phyloP scores from a whole-genome alignment of 2,797 vertebrate species.

The Peromyscus aztecus region DNA sequence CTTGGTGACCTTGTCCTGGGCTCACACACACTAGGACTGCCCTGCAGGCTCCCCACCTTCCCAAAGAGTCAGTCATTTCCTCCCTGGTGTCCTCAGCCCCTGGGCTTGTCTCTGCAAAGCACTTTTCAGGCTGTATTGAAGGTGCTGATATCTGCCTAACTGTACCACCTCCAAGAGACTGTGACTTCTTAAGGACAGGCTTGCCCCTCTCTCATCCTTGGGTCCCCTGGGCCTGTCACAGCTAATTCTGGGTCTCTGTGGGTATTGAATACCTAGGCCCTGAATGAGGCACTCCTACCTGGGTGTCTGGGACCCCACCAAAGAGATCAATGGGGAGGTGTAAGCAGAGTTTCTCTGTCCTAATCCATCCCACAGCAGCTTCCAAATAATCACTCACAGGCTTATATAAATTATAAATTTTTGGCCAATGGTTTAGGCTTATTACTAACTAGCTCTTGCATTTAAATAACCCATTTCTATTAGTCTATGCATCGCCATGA shows the following conservation, averaged over 20 bases:
- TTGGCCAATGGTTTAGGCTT: too few relatives aligned
- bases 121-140: neutral
- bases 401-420: too few relatives aligned
- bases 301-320: neutral
- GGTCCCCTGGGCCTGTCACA: neutral
- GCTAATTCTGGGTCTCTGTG: neutral
- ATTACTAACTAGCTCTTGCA: too few relatives aligned
- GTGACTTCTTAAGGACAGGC: neutral
- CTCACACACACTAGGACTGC: neutral
- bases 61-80: neutral
- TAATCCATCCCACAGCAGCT: too few relatives aligned
- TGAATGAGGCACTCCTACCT: neutral
- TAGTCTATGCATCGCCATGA: too few relatives aligned
- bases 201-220: neutral
- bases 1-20: neutral
- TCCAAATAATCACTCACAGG: too few relatives aligned
- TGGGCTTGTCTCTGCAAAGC: neutral
- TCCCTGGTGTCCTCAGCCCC: neutral
- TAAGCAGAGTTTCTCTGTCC: too few relatives aligned
- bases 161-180: accelerated
- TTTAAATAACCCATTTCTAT: too few relatives aligned
- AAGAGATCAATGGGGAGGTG: neutral
- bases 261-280: neutral
- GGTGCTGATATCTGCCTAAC: too few relatives aligned
- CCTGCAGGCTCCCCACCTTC: neutral